These are phyloP conservation scores for Glossophaga mutica DNA, from an alignment of 2,797 vertebrate genomes.

Conservation along the genomic window DNA sequence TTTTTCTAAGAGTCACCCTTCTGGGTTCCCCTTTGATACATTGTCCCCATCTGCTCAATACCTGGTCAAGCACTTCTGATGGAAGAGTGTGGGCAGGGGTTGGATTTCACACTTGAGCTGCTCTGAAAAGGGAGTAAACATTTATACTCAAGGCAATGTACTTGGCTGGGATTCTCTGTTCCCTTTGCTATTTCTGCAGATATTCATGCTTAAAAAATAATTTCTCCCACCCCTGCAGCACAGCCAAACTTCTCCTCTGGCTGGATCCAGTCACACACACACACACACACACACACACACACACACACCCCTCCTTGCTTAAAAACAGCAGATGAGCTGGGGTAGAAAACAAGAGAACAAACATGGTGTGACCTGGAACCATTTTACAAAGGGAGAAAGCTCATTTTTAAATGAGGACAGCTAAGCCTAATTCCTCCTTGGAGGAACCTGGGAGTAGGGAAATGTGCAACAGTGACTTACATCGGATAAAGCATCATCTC, in stretches of 20 bases:
- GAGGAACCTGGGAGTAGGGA: neutral
- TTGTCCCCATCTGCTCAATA: neutral
- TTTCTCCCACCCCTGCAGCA: conserved; percentile 1
- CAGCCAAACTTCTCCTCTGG: conserved; percentile 43
- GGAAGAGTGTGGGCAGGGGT: neutral
- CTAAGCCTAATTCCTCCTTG: neutral
- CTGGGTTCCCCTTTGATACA: neutral
- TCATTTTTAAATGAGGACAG: neutral
- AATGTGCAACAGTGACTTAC: neutral
- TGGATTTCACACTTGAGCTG: conserved; percentile 35
- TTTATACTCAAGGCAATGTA: conserved; percentile 40
- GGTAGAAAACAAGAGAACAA: neutral
- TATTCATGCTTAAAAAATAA: conserved; percentile 52
- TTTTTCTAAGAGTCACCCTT: neutral
- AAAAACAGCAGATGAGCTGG: neutral
- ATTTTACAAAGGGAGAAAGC: neutral
- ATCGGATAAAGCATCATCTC: neutral
- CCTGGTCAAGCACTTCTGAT: conserved; percentile 22
- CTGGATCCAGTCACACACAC: neutral
- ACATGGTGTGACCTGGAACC: neutral
- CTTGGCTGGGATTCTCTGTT: conserved; percentile 52
- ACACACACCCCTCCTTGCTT: neutral
- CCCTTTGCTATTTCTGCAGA: conserved; percentile 57
- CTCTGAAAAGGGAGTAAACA: conserved; percentile 41
- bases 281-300: no score